A percentile compares a stretch with the other conserved stretches of the same genome.
Conservation (phyloP, 1,140 invertebrate species). For the Drosophila bocqueti region DNA sequence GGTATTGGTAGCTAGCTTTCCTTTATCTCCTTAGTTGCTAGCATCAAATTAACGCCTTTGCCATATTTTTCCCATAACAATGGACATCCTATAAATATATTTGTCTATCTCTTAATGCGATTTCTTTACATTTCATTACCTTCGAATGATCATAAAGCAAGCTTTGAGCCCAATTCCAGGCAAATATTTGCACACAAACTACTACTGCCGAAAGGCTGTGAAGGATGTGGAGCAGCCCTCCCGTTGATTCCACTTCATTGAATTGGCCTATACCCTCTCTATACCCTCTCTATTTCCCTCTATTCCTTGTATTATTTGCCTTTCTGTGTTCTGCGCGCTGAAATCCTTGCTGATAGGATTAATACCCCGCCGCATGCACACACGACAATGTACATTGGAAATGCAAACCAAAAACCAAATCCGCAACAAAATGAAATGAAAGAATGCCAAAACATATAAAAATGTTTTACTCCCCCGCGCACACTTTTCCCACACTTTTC, state of each 20-base stretch:
- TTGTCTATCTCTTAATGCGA: conserved; percentile 10
- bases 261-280: not conserved
- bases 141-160: conserved; percentile 12
- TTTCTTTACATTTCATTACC: conserved; percentile 22
- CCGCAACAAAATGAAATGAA: conserved; percentile 12
- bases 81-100: not conserved
- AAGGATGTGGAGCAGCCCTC: not conserved
- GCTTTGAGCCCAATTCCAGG: not conserved
- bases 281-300: not conserved
- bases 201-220: not conserved
- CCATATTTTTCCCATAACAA: conserved; percentile 8
- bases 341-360: conserved; percentile 29
- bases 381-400: conserved; percentile 14
- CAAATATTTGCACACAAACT: conserved; percentile 10
- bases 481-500: not conserved
- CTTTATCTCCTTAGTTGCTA: not conserved
- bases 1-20: not conserved
- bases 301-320: not conserved
- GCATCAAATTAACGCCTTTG: not conserved
- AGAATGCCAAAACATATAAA: conserved; percentile 15
- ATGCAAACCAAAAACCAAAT: conserved; percentile 18
- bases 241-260: conserved; percentile 15
- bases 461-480: conserved; percentile 1
- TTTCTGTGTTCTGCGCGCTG: conserved; percentile 1
- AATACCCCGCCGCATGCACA: conserved; percentile 5